Conservation (phyloP, 1,140 invertebrate species). For the fruit fly (Drosophila melanogaster) region DNA sequence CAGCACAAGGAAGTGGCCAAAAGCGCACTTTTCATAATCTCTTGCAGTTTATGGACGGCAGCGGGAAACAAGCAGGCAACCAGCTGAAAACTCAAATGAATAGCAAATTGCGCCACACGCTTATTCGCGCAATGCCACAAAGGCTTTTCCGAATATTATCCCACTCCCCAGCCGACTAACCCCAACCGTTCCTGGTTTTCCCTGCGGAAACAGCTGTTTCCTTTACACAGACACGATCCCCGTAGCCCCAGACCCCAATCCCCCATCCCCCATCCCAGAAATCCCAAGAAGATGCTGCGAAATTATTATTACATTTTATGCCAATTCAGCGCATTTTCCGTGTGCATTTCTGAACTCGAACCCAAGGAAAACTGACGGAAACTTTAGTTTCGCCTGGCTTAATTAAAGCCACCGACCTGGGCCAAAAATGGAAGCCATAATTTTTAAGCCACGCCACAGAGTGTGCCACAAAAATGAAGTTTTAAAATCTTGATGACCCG, state of each 20-base stretch:
- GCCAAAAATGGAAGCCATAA: slow-evolving; percentile 31
- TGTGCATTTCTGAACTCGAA: slow-evolving; percentile 21
- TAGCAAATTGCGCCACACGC: slow-evolving; percentile 65
- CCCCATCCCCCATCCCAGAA: not conserved
- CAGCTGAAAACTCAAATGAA: slow-evolving; percentile 76
- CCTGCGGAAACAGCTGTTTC: slow-evolving; percentile 72
- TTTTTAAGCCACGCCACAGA: slow-evolving; percentile 43
- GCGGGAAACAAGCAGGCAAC: slow-evolving; percentile 50
- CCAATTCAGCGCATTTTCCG: slow-evolving; percentile 70
- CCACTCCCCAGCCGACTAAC: slow-evolving; percentile 9
- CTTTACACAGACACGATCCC: slow-evolving; percentile 48
- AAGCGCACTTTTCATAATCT: slow-evolving; percentile 70
- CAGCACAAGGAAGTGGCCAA: slow-evolving; percentile 60
- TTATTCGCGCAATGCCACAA: slow-evolving; percentile 41
- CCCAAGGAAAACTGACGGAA: slow-evolving; percentile 12
- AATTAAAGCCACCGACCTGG: slow-evolving; percentile 60
- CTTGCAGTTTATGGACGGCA: slow-evolving; percentile 71
- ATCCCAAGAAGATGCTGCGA: slow-evolving; percentile 19
- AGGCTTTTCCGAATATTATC: slow-evolving; percentile 20
- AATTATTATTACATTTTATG: slow-evolving; percentile 79
- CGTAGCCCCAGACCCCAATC: slow-evolving; percentile 5
- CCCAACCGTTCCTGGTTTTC: slow-evolving; percentile 27
- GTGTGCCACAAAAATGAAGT: slow-evolving; percentile 47
- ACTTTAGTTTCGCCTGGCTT: slow-evolving; percentile 45
- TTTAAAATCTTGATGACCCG: slow-evolving; percentile 45